Base-by-base conservation (phyloP, 2,113 vertebrate genomes). In the Poecilia latipinna region DNA sequence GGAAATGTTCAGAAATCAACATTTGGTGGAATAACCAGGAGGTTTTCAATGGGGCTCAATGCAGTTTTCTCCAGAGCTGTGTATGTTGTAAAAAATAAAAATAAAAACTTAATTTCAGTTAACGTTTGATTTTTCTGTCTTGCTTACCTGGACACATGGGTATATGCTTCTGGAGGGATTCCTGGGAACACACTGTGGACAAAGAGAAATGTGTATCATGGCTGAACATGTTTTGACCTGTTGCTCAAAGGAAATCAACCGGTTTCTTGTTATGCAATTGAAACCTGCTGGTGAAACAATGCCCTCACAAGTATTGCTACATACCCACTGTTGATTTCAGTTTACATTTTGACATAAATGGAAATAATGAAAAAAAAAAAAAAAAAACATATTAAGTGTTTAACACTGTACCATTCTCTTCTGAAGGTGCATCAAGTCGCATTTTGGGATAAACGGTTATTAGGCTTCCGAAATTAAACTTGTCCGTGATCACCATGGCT, bases 101-200 rank as follows among this genome's bases (percentile, higher is more conserved):
- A 63, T 63, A 11, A 60, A 78, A 54, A 19, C 1, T 0, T 57
- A 22, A n/a, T 1, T 39, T 12, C 17, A n/a, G 35, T 28, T 12
- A 8, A 3, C 0, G 4, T 1, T 12, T 29, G 10, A 19, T 2
- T 17, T 15, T 6, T 48, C 24, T 3, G 48, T 75, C 3, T 39
- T 63, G 17, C 13, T 84, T 80, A 94, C 93, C 89, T 7, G 28
- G 24, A 71, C 93, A 94, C 19, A 85, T 69, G 39, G 78, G 8
- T 29, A 91, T 65, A 51, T 3, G 63, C 32, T 51, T 65, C 39
- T 51, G 65, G 64, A 51, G 60, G 48, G 35, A 60, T 3, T 76
- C 4, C 71, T 24, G 51, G 26, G 79, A 75, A 68, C 93, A 94
- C 39, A 92, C 93, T 94, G 78, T 61, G 19, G 61, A 80, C 61